phyloP scores from a whole-genome alignment of 2,888 invertebrate species.

The Pristionchus entomophagus region DNA sequence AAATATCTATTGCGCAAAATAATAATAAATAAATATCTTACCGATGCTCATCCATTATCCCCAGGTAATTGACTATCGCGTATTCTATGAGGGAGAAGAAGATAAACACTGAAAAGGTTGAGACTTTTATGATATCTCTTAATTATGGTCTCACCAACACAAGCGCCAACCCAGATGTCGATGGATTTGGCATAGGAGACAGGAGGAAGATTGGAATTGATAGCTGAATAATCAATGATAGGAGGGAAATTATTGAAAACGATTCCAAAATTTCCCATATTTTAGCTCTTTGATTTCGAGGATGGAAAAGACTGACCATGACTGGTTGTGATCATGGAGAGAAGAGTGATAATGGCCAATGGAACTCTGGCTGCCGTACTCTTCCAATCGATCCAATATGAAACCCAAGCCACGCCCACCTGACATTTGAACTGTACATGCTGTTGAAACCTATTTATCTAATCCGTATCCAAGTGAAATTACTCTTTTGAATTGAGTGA shows the following conservation, averaged over 20 bases:
- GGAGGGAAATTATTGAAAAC: not conserved
- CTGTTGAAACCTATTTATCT: not conserved
- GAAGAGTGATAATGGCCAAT: constrained; percentile 74
- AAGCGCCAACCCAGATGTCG: constrained; percentile 74
- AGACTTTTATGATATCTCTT: not conserved
- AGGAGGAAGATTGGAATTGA: constrained; percentile 75
- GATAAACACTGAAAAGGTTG: constrained; percentile 65
- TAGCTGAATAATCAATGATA: constrained; percentile 57
- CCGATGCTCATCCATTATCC: constrained; percentile 74
- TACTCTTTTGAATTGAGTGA: not conserved
- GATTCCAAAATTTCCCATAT: too few relatives aligned
- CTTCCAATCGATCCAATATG: constrained; percentile 76
- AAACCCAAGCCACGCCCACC: constrained; percentile 72
- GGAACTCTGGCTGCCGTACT: constrained; percentile 75
- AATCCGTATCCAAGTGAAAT: not conserved
- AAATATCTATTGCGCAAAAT: too few relatives aligned
- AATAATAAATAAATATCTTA: too few relatives aligned
- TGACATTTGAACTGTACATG: not conserved
- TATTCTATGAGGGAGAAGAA: constrained; percentile 75
- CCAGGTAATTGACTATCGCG: constrained; percentile 75
- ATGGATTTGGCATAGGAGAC: constrained; percentile 75
- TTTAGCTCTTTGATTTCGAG: too few relatives aligned
- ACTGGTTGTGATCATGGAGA: constrained; percentile 75
- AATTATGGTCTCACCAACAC: constrained; percentile 59
- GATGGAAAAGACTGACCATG: constrained; percentile 62